A percentile compares a stretch with the other conserved stretches of the same genome.
phyloP scores from a whole-genome alignment of 2,113 vertebrate species.

The Datnioides undecimradiatus region DNA sequence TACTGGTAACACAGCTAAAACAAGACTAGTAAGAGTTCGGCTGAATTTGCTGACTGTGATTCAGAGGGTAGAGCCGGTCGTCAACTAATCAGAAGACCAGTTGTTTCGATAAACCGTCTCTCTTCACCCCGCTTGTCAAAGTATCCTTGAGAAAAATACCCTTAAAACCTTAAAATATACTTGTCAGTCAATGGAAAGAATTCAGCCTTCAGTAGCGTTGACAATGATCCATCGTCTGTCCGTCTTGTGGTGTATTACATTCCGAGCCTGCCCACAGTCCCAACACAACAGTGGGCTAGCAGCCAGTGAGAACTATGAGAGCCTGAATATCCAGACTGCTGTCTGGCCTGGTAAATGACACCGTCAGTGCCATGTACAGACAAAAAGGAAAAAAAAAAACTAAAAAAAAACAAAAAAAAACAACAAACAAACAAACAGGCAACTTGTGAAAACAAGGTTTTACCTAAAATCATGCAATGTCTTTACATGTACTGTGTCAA shows the following conservation, averaged over 20 bases:
- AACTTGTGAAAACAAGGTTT: neutral
- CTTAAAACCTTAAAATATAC: slow-evolving; percentile 27
- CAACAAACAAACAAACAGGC: no score
- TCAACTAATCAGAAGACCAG: no score
- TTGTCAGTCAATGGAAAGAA: slow-evolving; percentile 32
- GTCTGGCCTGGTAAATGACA: neutral
- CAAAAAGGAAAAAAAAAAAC: no score
- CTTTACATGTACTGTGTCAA: neutral
- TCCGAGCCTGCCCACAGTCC: slow-evolving; percentile 58
- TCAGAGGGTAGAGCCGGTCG: no score
- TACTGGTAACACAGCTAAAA: neutral
- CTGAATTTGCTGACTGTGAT: no score
- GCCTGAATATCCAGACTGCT: slow-evolving; percentile 4
- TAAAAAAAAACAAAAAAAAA: no score
- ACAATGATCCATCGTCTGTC: slow-evolving; percentile 49
- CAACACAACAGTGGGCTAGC: slow-evolving; percentile 42
- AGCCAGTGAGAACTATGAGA: neutral
- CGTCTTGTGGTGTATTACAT: slow-evolving; percentile 40
- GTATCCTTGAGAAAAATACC: no score
- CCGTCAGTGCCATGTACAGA: neutral
- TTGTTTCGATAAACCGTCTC: no score
- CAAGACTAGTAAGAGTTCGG: neutral
- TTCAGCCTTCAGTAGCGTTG: slow-evolving; percentile 16
- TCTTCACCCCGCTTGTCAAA: no score
- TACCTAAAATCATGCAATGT: neutral